Conservation (phyloP, 2,888 invertebrate species). For the Drosophila neotestacea region DNA sequence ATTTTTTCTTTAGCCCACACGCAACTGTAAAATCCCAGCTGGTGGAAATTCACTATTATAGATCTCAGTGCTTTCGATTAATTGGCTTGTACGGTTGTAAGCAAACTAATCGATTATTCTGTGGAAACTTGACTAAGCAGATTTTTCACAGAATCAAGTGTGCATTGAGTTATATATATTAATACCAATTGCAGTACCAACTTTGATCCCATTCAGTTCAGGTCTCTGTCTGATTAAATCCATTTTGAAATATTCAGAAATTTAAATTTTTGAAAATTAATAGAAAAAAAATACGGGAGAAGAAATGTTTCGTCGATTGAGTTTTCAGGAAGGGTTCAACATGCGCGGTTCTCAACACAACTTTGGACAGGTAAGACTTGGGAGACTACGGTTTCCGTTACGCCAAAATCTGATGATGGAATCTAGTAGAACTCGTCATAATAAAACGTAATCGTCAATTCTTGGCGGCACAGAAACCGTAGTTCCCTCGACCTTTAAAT, state of each 20-base stretch:
- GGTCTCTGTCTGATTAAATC: background rate
- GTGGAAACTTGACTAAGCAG: background rate
- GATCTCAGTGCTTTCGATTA: too few species aligned
- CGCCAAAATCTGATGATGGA: too few species aligned
- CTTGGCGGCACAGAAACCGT: too few species aligned
- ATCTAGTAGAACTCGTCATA: too few species aligned
- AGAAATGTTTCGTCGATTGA: slow-evolving; percentile 3
- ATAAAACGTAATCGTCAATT: too few species aligned
- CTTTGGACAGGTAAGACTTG: background rate
- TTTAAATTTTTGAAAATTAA: background rate
- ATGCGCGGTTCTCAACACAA: background rate
- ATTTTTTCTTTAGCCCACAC: too few species aligned
- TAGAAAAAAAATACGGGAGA: background rate
- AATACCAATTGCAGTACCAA: background rate
- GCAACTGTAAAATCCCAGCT: too few species aligned
- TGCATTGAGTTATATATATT: background rate
- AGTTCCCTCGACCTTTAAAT: too few species aligned
- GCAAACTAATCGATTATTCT: too few species aligned
- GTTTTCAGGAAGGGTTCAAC: background rate
- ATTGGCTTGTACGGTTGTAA: too few species aligned
- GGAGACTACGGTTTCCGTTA: background rate
- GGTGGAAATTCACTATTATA: too few species aligned
- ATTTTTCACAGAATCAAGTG: background rate
- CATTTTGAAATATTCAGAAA: background rate
- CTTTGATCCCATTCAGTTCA: background rate